phyloP scores from a whole-genome alignment of 1,140 invertebrate species.

The Drosophila sechellia region DNA sequence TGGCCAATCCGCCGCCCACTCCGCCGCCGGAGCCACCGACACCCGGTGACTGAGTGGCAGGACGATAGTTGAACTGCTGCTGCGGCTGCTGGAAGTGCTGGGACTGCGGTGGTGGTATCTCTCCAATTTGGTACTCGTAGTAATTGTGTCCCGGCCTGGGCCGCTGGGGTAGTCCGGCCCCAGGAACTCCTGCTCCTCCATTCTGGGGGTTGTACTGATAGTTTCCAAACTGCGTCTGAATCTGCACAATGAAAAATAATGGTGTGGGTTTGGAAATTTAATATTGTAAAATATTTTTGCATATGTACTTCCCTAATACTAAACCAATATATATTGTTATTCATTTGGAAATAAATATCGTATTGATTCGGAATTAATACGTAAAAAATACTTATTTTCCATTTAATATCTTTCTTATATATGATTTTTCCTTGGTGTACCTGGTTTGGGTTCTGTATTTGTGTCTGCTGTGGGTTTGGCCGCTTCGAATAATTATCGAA shows the following conservation, averaged over 20 bases:
- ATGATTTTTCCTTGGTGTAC: not conserved
- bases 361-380: no score
- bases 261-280: no score
- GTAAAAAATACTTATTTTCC: no score
- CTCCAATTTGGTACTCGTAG: conserved; percentile 82
- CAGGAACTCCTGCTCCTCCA: conserved; percentile 14
- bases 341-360: not conserved
- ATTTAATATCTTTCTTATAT: no score
- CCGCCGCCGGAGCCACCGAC: conserved; percentile 18
- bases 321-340: not conserved
- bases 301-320: not conserved
- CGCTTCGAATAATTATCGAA: conserved; percentile 84
- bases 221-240: conserved; percentile 29
- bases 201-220: conserved; percentile 50
- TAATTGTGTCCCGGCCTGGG: conserved; percentile 72
- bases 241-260: conserved; percentile 2
- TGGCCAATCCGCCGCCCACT: conserved; percentile 58
- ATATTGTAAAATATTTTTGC: not conserved
- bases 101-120: conserved; percentile 66
- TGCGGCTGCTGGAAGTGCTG: conserved; percentile 47
- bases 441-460: conserved; percentile 28
- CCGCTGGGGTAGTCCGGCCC: conserved; percentile 39
- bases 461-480: conserved; percentile 41
- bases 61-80: conserved; percentile 74
- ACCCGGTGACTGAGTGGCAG: conserved; percentile 41